These are phyloP conservation scores for Epinephelus malabaricus DNA, from an alignment of 2,797 vertebrate species.

Conservation along the genomic window DNA sequence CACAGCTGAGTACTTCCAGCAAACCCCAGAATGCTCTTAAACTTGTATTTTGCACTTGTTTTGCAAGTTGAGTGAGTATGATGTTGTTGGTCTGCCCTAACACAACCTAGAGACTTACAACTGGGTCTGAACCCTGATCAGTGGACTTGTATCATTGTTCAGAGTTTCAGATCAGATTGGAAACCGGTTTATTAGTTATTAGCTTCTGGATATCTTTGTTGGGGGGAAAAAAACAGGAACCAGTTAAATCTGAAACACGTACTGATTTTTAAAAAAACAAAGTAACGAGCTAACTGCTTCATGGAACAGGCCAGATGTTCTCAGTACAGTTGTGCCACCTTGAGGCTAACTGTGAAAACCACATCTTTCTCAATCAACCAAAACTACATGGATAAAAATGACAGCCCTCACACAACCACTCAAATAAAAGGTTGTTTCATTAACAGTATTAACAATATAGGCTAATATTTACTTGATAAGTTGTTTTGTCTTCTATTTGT, in stretches of 20 bases:
- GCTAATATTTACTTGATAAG: no score
- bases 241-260: not conserved
- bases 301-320: not conserved
- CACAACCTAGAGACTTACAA: not conserved
- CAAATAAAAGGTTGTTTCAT: no score
- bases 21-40: not conserved
- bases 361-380: conserved; percentile 20
- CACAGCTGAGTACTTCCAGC: not conserved
- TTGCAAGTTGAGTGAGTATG: not conserved
- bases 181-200: not conserved
- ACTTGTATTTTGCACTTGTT: not conserved
- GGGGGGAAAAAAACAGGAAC: not conserved
- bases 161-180: not conserved
- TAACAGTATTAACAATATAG: no score
- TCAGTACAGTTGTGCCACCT: conserved; percentile 38
- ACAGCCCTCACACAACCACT: not conserved
- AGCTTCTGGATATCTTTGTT: not conserved
- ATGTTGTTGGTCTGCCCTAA: not conserved
- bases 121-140: not conserved
- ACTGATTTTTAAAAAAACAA: not conserved
- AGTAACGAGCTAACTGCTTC: not conserved
- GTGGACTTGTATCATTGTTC: not conserved
- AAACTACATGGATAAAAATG: not conserved
- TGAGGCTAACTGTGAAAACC: conserved; percentile 24
- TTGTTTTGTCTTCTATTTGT: no score